Evolutionary conservation across 2,888 invertebrate species (phyloP).

Genomic region (Agelastica alni): DNA sequence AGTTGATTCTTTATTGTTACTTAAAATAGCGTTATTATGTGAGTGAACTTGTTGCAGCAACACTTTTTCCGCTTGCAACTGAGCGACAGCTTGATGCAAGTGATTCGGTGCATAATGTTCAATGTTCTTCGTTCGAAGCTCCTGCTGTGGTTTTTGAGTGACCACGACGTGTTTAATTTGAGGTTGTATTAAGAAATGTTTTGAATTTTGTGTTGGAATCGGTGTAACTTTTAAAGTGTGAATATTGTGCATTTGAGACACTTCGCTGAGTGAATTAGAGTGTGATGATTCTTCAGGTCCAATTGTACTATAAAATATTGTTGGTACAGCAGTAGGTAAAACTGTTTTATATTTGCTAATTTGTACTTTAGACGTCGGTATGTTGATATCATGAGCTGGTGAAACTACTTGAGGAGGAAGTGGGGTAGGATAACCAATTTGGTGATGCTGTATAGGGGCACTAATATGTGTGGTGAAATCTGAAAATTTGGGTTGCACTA

Average conservation of each 20-base stretch:
- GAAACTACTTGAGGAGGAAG: background rate
- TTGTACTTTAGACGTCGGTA: background rate
- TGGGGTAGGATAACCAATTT: constrained; percentile 2
- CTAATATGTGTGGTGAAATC: background rate
- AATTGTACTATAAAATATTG: background rate
- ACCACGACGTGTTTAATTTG: background rate
- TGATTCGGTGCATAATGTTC: constrained; percentile 36
- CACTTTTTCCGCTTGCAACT: constrained; percentile 27
- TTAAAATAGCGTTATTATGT: constrained; percentile 30
- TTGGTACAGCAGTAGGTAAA: constrained; percentile 5
- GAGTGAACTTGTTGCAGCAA: constrained; percentile 24
- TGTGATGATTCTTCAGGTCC: background rate
- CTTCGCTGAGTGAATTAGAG: background rate
- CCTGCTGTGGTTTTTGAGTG: background rate
- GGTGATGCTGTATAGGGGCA: background rate
- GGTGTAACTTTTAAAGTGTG: constrained; percentile 4
- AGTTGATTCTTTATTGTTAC: background rate
- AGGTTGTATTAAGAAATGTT: background rate
- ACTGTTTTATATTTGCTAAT: constrained; percentile 6
- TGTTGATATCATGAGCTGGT: background rate
- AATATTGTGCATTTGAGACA: background rate
- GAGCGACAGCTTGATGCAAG: constrained; percentile 26
- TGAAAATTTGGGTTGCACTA: constrained; percentile 11
- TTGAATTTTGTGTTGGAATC: background rate
- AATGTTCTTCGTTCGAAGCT: constrained; percentile 18